These are phyloP conservation scores for Idaea biselata DNA, from an alignment of 2,888 invertebrate genomes.

Conservation along the genomic window DNA sequence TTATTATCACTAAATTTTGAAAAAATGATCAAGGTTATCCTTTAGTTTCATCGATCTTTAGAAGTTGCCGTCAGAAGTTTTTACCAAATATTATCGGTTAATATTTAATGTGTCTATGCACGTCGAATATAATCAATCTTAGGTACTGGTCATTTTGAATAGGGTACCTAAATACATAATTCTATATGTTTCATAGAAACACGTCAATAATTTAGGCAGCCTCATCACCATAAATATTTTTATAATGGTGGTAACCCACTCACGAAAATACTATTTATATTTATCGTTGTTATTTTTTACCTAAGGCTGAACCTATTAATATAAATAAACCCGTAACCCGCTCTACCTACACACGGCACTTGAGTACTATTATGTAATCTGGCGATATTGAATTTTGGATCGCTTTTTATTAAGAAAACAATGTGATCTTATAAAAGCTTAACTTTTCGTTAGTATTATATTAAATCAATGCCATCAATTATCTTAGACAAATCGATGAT, in stretches of 20 bases:
- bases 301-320: neutral
- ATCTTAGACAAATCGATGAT: no score
- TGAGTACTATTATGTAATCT: neutral
- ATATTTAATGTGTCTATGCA: neutral
- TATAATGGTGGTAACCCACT: neutral
- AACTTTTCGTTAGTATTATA: neutral
- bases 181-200: neutral
- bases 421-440: neutral
- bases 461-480: no score
- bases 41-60: neutral
- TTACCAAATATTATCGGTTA: neutral
- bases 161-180: neutral
- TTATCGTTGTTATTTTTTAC: neutral
- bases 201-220: neutral
- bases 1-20: neutral
- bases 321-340: slow-evolving; percentile 1
- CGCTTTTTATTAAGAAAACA: neutral
- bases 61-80: neutral
- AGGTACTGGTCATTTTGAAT: neutral
- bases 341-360: neutral
- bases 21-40: neutral
- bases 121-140: neutral
- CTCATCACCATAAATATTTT: neutral
- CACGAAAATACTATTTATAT: neutral
- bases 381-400: neutral